Evolutionary conservation across 2,888 invertebrate species (phyloP), one percentile per base, ranked within the genome.

Genomic region (Cataglyphis altisquamis): DNA sequence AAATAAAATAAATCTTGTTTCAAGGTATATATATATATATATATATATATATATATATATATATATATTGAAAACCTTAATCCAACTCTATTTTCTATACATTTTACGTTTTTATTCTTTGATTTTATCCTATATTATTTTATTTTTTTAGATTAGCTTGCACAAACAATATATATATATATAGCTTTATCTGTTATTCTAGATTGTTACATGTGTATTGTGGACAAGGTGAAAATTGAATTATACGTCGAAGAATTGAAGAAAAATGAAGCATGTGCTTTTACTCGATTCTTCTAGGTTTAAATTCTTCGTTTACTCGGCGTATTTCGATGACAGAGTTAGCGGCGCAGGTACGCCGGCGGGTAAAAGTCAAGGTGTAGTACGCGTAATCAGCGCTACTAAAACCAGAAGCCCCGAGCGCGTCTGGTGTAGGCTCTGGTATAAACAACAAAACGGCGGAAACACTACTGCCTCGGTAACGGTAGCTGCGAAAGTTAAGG

Each of bases 301-400:
- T 94, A 98, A 98, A 94, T 98, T 98, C 95, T 98, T 97, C 95
- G 98, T 98, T 74, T 98, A 98, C 94, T 98, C 98, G 12, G 98
- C 98, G 72, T 98, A 97, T 94, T 97, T 97, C 93, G 98, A 98
- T 95, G 96, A 97, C 72, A 96, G 98, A 89, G 87, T 92, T 3
- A 91, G 91, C 12, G 90, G 93, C 52, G 86, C 88, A 29, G 89
- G 90, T 73, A 82, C 88, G 36, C 68, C 88, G 36, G 86, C 86
- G 55, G 85, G 83, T 10, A 96, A 96, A 90, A 96, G 96, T 77
- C 96, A 96, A 67, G 96, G 97, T 81, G 95, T 96, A 10, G 96
- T 98, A 70, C 96, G 98, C 64, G 96, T 98, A 83, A 97, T 98
- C 88, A 98, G 98, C 15, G 98, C 98, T 12, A 98, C 98, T 0